Conservation (phyloP, 1,140 invertebrate species). For the Aricia agestis region DNA sequence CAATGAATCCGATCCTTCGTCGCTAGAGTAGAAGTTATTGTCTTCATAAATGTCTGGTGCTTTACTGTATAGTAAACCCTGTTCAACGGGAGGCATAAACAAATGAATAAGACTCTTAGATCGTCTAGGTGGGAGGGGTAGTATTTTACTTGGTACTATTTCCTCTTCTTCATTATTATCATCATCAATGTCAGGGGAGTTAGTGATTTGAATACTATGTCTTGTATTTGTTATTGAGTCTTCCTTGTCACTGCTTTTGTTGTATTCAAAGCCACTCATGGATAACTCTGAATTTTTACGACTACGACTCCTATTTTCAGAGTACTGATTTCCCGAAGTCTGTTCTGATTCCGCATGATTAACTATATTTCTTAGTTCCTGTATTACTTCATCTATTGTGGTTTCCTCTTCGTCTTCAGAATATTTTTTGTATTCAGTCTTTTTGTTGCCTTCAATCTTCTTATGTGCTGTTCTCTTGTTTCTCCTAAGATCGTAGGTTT, state of each 20-base stretch:
- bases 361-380: conserved; percentile 89
- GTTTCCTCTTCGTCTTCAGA: conserved; percentile 86
- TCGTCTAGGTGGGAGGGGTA: conserved; percentile 79
- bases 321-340: conserved; percentile 67
- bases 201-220: conserved; percentile 72
- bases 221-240: conserved; percentile 71
- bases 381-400: conserved; percentile 91
- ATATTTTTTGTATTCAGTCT: conserved; percentile 66
- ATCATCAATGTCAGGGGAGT: conserved; percentile 47
- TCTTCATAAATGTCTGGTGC: conserved; percentile 82
- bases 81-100: conserved; percentile 69
- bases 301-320: conserved; percentile 62
- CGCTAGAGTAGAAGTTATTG: conserved; percentile 76
- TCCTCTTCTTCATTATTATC: conserved; percentile 72
- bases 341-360: conserved; percentile 88
- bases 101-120: conserved; percentile 78
- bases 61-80: conserved; percentile 66
- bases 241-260: conserved; percentile 63
- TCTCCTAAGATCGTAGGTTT: conserved; percentile 75
- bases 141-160: conserved; percentile 79
- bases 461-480: conserved; percentile 62
- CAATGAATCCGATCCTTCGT: conserved; percentile 83
- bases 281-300: conserved; percentile 65
- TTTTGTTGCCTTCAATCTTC: conserved; percentile 57
- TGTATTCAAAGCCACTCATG: conserved; percentile 49